phyloP scores from a whole-genome alignment of 2,797 vertebrate genomes.

The Micrastur ruficollis region DNA sequence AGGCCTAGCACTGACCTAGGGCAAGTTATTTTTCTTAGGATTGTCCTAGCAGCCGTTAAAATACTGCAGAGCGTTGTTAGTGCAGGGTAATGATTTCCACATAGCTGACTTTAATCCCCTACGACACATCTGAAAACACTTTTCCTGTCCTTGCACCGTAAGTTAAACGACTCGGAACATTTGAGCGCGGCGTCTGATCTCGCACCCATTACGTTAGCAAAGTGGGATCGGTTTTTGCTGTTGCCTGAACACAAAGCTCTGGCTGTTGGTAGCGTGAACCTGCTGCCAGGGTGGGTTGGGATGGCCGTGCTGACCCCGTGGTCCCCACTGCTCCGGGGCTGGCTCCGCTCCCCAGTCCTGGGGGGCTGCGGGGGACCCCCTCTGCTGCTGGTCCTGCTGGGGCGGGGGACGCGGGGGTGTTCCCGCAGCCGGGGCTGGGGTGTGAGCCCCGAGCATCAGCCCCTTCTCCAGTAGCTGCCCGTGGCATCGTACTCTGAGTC shows the following conservation, averaged over 20 bases:
- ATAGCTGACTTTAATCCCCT: constrained; percentile 12
- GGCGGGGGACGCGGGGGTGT: fast-evolving
- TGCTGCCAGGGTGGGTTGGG: not conserved
- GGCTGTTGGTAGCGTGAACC: not conserved
- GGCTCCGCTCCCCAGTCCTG: not conserved
- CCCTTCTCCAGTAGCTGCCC: not conserved
- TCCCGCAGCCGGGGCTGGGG: not conserved
- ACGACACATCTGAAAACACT: constrained; percentile 48
- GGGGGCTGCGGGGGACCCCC: too few relatives aligned
- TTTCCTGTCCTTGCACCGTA: not conserved
- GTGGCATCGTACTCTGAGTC: not conserved
- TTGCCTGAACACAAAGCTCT: not conserved
- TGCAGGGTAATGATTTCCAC: constrained; percentile 8
- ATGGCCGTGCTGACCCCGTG: not conserved
- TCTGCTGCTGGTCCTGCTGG: not conserved
- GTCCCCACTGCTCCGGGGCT: not conserved
- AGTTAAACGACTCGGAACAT: not conserved
- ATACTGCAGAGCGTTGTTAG: not conserved
- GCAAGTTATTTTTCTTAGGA: not conserved
- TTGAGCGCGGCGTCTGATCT: not conserved
- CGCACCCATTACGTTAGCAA: not conserved
- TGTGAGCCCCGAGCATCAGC: not conserved
- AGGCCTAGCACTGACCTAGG: not conserved
- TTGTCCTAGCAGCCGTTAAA: not conserved
- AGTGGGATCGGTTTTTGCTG: not conserved